Evolutionary conservation across 1,140 invertebrate genomes (phyloP).

Genomic region (Lysiphlebus fabarum): DNA sequence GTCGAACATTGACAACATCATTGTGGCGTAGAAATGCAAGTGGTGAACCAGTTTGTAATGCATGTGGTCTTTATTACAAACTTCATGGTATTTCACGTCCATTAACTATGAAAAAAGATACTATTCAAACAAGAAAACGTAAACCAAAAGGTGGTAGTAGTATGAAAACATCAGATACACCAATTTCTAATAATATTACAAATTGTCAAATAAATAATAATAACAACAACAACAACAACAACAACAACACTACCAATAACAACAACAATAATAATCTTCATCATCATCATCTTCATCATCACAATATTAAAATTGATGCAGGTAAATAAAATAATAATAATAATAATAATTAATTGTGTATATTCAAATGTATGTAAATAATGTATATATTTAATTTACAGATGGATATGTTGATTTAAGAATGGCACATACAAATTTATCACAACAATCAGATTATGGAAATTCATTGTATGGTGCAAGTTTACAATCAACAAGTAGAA

Average conservation of each 20-base stretch:
- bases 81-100: constrained; percentile 85
- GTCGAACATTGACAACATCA: constrained; percentile 79
- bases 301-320: constrained; percentile 35
- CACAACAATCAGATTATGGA: constrained; percentile 31
- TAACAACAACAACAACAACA: constrained; percentile 39
- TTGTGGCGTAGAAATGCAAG: constrained; percentile 84
- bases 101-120: constrained; percentile 92
- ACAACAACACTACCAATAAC: constrained; percentile 23
- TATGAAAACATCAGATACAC: constrained; percentile 47
- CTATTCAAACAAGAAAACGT: constrained; percentile 87
- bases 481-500: constrained; percentile 30
- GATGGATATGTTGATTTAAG: constrained; percentile 46
- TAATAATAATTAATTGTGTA: no score
- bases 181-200: constrained; percentile 23
- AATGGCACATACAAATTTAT: constrained; percentile 32
- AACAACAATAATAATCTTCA: no score
- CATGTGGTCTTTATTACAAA: constrained; percentile 91
- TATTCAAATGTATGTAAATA: no score
- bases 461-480: constrained; percentile 28
- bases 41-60: constrained; percentile 91
- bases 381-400: constrained; percentile 31
- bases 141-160: constrained; percentile 72
- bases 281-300: no score
- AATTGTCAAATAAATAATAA: constrained; percentile 35
- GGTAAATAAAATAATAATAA: constrained; percentile 28